Percentiles rank a stretch among this genome's conserved stretches.
These are phyloP conservation scores for Sisor rabdophorus DNA, from an alignment of 2,113 vertebrate genomes.

Conservation along the genomic window DNA sequence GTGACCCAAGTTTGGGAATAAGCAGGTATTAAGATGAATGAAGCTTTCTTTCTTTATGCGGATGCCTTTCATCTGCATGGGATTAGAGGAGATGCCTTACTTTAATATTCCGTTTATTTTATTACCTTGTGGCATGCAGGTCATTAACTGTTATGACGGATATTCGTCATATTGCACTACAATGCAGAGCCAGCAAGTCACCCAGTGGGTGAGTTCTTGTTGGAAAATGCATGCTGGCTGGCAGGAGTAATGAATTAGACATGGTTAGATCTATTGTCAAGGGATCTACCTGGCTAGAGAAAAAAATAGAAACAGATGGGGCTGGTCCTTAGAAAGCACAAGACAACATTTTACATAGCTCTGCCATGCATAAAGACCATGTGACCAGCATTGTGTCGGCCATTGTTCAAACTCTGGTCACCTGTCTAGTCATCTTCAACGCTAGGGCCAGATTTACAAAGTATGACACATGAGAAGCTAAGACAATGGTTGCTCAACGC, in stretches of 20 bases:
- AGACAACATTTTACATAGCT: background rate
- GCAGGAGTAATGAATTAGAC: background rate
- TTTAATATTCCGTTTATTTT: background rate
- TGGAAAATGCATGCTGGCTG: background rate
- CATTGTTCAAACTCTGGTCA: background rate
- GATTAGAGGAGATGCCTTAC: background rate
- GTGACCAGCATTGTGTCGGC: background rate
- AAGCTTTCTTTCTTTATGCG: background rate
- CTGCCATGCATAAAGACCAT: background rate
- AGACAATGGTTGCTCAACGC: background rate
- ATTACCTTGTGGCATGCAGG: background rate
- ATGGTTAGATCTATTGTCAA: background rate
- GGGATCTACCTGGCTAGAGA: background rate
- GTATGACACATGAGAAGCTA: background rate
- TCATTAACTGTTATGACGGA: background rate
- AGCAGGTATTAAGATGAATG: no score
- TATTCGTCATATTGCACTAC: background rate
- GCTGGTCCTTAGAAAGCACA: background rate
- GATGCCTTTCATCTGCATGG: background rate
- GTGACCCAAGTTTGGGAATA: no score
- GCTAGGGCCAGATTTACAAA: background rate
- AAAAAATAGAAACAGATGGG: constrained; percentile 5
- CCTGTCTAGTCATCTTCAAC: background rate
- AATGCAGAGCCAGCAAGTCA: background rate
- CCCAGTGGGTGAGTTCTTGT: background rate